Base-by-base conservation (phyloP, 2,888 invertebrate genomes). In the Brachyptera putata region DNA sequence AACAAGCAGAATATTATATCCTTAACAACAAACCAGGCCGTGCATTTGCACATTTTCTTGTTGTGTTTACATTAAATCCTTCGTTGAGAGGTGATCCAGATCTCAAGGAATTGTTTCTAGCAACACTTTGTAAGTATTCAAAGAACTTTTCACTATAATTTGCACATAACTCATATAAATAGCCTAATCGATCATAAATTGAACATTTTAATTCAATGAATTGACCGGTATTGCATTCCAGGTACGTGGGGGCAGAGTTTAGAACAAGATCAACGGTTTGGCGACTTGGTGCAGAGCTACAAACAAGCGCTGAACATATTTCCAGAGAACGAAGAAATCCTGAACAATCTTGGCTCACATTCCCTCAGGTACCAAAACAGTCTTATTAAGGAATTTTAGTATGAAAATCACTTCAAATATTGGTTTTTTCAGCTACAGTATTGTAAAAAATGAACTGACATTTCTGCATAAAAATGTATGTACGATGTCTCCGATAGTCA, bases 261-360 rank as follows among this genome's bases (percentile, higher is more conserved):
- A 24, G 74, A 74, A 63, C 66, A 67, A 14, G 66, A 70, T 13
- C 62, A 68, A 39, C 68, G 70, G 50, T 70, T 70, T 55, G 70
- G 73, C 55, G 74, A 77, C 62, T 66, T 77, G 14, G 68, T 74
- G 24, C 72, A 73, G 53, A 73, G 74, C 61, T 77, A 75, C 63
- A 66, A 75, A 61, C 70, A 74, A 68, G 76, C 75, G 7, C 62
- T 78, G 16, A 74, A 77, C 63, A 70, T 79, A 56, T 79, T 77
- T 67, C 78, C 79, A 18, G 70, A 77, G 22, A 77, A 77, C 70
- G 75, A 74, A 63, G 69, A 74, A 55, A 72, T 81, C 53, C 67
- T 79, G 22, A 79, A 77, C 66, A 76, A 77, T 67, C 74, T 81
- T 64, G 80, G 79, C 22, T 74, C 75, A 22, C 77, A 77, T 67